These are phyloP conservation scores for Psilopogon haemacephalus DNA, from an alignment of 2,113 vertebrate genomes.

Conservation along the genomic window DNA sequence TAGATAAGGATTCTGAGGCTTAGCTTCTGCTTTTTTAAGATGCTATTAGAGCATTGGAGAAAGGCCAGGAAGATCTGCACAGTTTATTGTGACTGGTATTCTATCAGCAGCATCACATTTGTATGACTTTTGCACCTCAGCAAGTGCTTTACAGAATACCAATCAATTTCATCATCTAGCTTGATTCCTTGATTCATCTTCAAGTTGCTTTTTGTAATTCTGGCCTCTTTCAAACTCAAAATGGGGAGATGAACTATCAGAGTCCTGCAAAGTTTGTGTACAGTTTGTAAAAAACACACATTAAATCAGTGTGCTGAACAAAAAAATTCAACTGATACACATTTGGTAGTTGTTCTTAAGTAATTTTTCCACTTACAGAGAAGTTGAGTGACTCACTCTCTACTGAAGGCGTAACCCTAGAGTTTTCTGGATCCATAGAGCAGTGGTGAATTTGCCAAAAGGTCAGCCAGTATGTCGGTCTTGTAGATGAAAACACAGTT, in stretches of 20 bases:
- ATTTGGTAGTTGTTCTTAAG: neutral
- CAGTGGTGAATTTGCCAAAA: neutral
- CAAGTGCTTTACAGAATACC: neutral
- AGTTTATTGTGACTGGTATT: neutral
- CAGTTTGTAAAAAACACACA: neutral
- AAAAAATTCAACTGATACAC: neutral
- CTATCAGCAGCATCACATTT: neutral
- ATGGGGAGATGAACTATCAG: neutral
- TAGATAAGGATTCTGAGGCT: neutral
- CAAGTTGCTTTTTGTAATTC: neutral
- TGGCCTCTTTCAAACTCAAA: neutral
- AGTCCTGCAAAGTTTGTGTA: neutral
- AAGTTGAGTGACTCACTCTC: neutral
- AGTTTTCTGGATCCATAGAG: neutral
- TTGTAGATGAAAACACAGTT: neutral
- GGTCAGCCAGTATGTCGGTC: neutral
- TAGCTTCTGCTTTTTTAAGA: neutral
- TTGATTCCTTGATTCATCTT: neutral
- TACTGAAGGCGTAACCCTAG: neutral
- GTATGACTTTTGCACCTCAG: neutral
- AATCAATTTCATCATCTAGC: neutral
- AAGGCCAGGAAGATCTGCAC: neutral
- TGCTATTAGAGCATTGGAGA: neutral
- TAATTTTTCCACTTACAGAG: neutral
- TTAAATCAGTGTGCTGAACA: neutral